Base-by-base conservation (phyloP, 2,113 vertebrate genomes). In the Xyliphius kryptos region DNA sequence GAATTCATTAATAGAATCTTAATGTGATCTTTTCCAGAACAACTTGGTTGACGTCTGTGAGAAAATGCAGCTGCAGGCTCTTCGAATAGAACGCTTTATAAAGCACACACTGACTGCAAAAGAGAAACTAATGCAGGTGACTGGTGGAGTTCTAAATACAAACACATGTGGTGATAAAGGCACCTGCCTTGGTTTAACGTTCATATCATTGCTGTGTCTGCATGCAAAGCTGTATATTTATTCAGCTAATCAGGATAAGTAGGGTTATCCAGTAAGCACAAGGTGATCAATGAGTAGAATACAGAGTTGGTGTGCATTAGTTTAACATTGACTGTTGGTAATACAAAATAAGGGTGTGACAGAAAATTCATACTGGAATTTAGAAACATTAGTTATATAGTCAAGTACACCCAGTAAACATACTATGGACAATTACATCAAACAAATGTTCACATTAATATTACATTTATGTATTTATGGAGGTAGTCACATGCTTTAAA, bases 21-120 rank as follows among this genome's bases (percentile, higher is more conserved):
- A 32, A 44, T 51, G 21, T 50, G 47, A 17, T 67, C 3, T 63
- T 12, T 64, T 72, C 50, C 67, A 90, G 89, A 94, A 98, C 82
- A 85, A 86, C 72, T 82, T 98, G 13, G 95, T 95, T 80, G 94
- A 97, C 52, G 81, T 84, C 53, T 97, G 93, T 59, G 94, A 98
- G 77, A 91, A 81, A 79, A 89, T 94, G 66, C 93, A 97, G 87
- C 83, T 94, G 75, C 90, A 93, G 78, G 88, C 91, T 1, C 77
- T 85, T 1, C 82, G 87, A 69, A 91, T 95, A 4, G 77, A 89
- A 72, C 87, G 77, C 60, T 95, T 93, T 38, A 54, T 91, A 58
- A 79, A 85, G 0, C 81, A 90, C 3, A 91, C 90, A 3, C 82
- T 98, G 73, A 81, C 82, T 0, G 78, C 72, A 56, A 95, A 92